Evolutionary conservation across 1,140 invertebrate species (phyloP), one percentile per base, ranked within the genome.

Genomic region (Zaprionus gabonicus): DNA sequence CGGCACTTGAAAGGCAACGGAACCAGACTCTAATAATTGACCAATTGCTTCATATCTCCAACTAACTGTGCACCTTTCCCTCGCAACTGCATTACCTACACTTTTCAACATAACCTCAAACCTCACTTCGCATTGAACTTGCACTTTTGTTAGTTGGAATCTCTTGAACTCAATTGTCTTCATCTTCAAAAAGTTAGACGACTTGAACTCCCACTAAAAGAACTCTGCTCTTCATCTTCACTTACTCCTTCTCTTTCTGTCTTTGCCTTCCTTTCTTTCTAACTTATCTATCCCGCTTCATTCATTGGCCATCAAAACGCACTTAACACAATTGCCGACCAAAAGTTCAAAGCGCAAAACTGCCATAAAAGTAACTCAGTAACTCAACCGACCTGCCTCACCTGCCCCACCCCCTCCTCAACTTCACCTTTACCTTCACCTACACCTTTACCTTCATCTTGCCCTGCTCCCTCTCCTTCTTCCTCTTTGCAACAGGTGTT

Each of bases 321-420:
- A 88, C 85, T 88, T 88, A 81, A 90, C 85, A 88, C 85, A 85
- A 88, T 87, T 87, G 84, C 69, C 51, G 75, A 78, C 68, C 84
- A 84, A 87, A 87, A 90, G 84, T 88, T 87, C 85, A 78, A 68
- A 87, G 68, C 73, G 56, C 74, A 77, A 63, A 80, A 77, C 74
- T 74, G 78, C 62, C 78, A 80, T 87, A 84, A 87, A 87, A 87
- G 85, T 90, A 76, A 81, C 74, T 79, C 57, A 68, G 68, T 69
- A 88, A 84, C 70, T 88, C 71, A 75, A 59, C 36, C 17, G 28
- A 44, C 41, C 41, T 17, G 7, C 41, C 41, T 46, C 6, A 46
- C 41, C 41, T 46, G n/a, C 41, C n/a, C n/a, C 41, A 23, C 4
- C 4, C 5, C 38, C 63, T 36, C 27, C 36, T 28, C 0, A 1